A percentile compares a stretch with the other conserved stretches of the same genome.
phyloP scores from a whole-genome alignment of 2,113 vertebrate species.

The Illadopsis cleaveri region DNA sequence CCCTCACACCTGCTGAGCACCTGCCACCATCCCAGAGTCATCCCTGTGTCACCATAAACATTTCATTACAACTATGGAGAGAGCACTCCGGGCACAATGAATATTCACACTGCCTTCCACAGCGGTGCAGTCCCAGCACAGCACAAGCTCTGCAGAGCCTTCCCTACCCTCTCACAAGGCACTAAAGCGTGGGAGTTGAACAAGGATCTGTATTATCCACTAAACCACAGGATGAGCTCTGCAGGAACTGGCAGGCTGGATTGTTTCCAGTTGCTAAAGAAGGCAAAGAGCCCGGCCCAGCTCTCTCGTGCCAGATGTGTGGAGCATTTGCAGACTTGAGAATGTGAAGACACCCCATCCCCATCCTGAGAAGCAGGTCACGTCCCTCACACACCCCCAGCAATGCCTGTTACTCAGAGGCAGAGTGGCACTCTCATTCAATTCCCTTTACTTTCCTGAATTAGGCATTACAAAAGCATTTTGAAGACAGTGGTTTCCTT shows the following conservation, averaged over 20 bases:
- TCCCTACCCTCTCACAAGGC: not conserved
- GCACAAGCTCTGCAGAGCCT: not conserved
- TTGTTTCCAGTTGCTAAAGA: slow-evolving; percentile 17
- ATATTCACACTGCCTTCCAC: not conserved
- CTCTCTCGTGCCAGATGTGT: not conserved
- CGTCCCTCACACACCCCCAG: not conserved
- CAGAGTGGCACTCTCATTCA: not conserved
- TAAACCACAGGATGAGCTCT: slow-evolving; percentile 22
- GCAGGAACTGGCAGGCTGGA: slow-evolving; percentile 34
- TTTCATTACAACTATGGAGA: not conserved
- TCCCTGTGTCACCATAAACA: not conserved
- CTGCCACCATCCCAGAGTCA: not conserved
- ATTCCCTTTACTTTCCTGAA: not conserved
- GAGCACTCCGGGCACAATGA: not conserved
- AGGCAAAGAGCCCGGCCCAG: not conserved
- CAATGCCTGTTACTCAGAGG: not conserved
- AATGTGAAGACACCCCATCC: not conserved
- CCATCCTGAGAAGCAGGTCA: not conserved
- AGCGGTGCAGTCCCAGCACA: not conserved
- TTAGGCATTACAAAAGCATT: not conserved
- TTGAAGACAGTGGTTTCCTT: not conserved
- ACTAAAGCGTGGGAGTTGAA: slow-evolving; percentile 31
- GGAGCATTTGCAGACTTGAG: not conserved
- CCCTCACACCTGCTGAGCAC: not conserved
- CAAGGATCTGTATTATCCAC: slow-evolving; percentile 42